Percentiles rank a stretch among this genome's conserved stretches.
These are phyloP conservation scores for Drosophila multiciliata DNA, from an alignment of 2,888 invertebrate species.

Conservation along the genomic window DNA sequence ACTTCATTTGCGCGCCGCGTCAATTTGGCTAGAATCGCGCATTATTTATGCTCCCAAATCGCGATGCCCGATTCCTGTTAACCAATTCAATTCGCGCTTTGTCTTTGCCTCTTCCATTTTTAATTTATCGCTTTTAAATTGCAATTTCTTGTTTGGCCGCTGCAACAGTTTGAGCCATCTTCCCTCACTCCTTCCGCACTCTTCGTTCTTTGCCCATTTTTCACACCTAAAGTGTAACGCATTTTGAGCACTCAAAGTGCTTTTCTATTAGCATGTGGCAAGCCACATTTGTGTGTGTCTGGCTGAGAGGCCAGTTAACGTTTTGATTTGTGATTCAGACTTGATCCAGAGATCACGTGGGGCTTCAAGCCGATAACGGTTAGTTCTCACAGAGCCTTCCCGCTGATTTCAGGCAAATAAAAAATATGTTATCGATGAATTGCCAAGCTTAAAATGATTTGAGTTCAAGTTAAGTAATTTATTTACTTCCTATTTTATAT, in stretches of 20 bases:
- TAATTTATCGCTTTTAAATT: slow-evolving; percentile 80
- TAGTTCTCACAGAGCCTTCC: slow-evolving; percentile 44
- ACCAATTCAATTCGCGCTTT: slow-evolving; percentile 44
- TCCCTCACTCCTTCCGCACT: neutral
- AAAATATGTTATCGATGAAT: slow-evolving; percentile 11
- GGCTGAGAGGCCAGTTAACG: slow-evolving; percentile 26
- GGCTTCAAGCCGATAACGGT: slow-evolving; percentile 41
- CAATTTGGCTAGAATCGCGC: slow-evolving; percentile 52
- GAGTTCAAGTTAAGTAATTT: neutral
- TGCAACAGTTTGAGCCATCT: slow-evolving; percentile 23
- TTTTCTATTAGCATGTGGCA: slow-evolving; percentile 72
- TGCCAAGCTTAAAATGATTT: slow-evolving; percentile 1
- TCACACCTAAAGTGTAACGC: slow-evolving; percentile 77
- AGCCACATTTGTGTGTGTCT: slow-evolving; percentile 27
- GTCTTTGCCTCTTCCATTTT: slow-evolving; percentile 65
- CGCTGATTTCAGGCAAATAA: slow-evolving; percentile 38
- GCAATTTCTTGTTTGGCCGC: slow-evolving; percentile 71
- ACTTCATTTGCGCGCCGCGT: slow-evolving; percentile 73
- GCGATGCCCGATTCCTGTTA: slow-evolving; percentile 34
- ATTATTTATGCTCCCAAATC: slow-evolving; percentile 62
- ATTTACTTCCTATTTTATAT: neutral
- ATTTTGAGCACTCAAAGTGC: slow-evolving; percentile 58
- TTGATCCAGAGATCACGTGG: slow-evolving; percentile 49
- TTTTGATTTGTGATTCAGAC: slow-evolving; percentile 50
- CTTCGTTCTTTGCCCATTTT: slow-evolving; percentile 25